A percentile compares a stretch with the other conserved stretches of the same genome.
Evolutionary conservation across 2,888 invertebrate genomes (phyloP).

Genomic region (Xestia c-nigrum): DNA sequence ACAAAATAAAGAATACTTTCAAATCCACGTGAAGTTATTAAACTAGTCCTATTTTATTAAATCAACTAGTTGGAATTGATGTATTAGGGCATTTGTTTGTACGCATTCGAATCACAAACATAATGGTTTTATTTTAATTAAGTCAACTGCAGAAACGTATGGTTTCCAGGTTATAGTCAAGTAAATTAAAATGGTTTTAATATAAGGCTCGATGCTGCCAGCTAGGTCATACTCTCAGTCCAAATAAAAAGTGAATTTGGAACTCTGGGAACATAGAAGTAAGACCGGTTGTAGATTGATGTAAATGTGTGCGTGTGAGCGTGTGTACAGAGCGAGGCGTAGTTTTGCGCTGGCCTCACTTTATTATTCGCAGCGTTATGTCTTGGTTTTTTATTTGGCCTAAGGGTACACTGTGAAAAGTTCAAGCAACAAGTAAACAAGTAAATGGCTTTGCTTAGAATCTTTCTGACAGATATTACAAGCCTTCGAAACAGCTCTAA

Average conservation of each 20-base stretch:
- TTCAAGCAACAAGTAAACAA: neutral
- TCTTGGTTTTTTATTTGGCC: too few relatives aligned
- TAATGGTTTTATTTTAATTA: neutral
- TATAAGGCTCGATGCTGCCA: neutral
- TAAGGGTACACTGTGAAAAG: too few relatives aligned
- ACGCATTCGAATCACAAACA: neutral
- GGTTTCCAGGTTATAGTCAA: neutral
- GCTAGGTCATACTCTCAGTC: too few relatives aligned
- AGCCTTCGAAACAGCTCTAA: neutral
- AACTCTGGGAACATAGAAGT: too few relatives aligned
- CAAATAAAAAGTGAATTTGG: too few relatives aligned
- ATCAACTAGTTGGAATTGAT: neutral
- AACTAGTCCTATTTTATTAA: neutral
- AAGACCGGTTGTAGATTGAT: too few relatives aligned
- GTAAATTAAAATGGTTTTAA: too few relatives aligned
- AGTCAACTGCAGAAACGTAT: too few relatives aligned
- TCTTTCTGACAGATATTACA: neutral
- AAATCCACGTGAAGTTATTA: neutral
- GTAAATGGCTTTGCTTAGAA: neutral
- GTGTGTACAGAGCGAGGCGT: too few relatives aligned
- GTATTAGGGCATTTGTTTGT: conserved; percentile 5
- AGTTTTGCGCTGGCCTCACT: too few relatives aligned
- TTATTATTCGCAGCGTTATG: too few relatives aligned
- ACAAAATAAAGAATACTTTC: conserved; percentile 9
- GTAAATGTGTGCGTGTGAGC: too few relatives aligned